Conservation (phyloP, 1,140 invertebrate genomes). For the Trichoplusia ni region DNA sequence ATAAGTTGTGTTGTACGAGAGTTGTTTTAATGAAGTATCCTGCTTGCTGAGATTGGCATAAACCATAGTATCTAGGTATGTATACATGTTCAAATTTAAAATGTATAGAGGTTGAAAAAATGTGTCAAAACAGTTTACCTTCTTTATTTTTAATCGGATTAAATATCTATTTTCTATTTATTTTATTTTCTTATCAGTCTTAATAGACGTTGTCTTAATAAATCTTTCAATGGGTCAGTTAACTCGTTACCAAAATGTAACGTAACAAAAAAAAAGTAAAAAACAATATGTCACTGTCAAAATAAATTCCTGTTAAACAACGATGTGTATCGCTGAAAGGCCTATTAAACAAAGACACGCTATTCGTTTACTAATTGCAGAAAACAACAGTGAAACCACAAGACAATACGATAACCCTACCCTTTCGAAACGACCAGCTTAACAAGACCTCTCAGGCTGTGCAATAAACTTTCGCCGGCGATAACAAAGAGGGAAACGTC, state of each 20-base stretch:
- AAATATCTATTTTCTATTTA: too few relatives aligned
- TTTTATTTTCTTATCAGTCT: too few relatives aligned
- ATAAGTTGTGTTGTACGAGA: neutral
- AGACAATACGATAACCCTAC: constrained; percentile 58
- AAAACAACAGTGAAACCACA: constrained; percentile 76
- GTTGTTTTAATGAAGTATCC: too few relatives aligned
- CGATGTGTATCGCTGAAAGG: constrained; percentile 61
- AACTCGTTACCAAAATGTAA: neutral
- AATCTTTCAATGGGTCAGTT: neutral
- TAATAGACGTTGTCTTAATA: too few relatives aligned
- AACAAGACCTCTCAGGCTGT: constrained; percentile 41
- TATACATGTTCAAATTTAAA: neutral
- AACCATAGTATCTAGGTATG: too few relatives aligned
- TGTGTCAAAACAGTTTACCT: too few relatives aligned
- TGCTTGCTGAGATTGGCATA: too few relatives aligned
- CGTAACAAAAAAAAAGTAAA: neutral
- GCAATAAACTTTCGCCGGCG: neutral
- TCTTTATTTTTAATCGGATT: too few relatives aligned
- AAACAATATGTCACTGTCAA: constrained; percentile 31
- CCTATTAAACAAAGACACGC: constrained; percentile 74
- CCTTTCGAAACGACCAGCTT: constrained; percentile 49
- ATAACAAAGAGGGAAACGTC: neutral
- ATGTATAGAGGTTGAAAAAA: neutral
- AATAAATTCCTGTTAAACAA: constrained; percentile 25
- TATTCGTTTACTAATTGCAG: constrained; percentile 72